Base-by-base conservation (phyloP, 2,797 vertebrate species). In the Urocyon cinereoargenteus region DNA sequence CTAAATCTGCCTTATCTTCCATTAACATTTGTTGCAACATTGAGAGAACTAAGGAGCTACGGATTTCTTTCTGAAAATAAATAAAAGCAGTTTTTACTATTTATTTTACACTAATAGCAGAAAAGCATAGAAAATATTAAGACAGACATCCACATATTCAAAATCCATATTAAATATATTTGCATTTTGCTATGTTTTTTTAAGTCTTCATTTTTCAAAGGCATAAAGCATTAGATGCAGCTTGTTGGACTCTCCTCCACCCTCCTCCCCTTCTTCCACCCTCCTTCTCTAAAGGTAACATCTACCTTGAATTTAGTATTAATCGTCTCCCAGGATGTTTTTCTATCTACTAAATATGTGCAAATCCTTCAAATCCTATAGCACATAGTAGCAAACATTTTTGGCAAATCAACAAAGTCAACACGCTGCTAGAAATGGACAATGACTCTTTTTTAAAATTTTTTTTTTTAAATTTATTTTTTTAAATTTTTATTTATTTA, bases 1-100 rank as follows among this genome's bases (percentile, higher is more conserved):
- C 99, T 99, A 99, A 99, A 98, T 99, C 99, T 3, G 99, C 99
- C 98, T 99, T 99, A 98, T 99, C 99, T 98, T 99, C 99, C 97
- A 99, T 98, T 77, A 99, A 98, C 99, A 99, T 99, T 98, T 99
- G 99, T 98, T 99, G 99, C 97, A 99, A 98, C 99, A 99, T 99
- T 97, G 99, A 99, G 97, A 99, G 98, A 92, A 99, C 99, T 98
- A 99, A 98, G 0, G 99, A 99, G 98, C 99, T 99, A 96, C 99
- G 99, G 84, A 99, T 99, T 98, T 99, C 99, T 98, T 99, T 99
- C 99, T 99, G 98, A 96, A 98, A 98, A 89, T 57, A 97, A 98
- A 90, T 1, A 70, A 89, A 36, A 97, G 90, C 24, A 87, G 7
- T 59, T 96, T 95, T 97, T 96, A 94, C 28, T 84, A 84, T 90